Evolutionary conservation across 1,140 invertebrate species (phyloP), one percentile per base, ranked within the genome.

Genomic region (Drosophila ohnishii): DNA sequence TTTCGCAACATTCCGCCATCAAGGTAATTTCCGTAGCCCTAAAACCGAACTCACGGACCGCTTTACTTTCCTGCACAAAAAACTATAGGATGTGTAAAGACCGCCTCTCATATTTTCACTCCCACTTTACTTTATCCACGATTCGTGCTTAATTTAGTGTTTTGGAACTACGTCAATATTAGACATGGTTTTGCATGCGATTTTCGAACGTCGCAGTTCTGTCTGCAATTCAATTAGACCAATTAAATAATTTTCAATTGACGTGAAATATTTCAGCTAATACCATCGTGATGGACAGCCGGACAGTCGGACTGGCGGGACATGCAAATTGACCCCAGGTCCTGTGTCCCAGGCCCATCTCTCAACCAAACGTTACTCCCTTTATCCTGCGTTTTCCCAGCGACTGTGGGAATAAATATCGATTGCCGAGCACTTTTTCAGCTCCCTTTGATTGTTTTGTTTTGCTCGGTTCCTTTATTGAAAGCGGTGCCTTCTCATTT

Each of bases 201-300:
- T 61, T 75, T 40, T 34, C 37, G 22, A 75, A 58, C 62, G 47
- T 65, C 22, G 61, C 59, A 50, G 35, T 44, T 39, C 39, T 60
- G 56, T 48, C 69, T 76, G 74, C 62, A 76, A 76, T 67, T 76
- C 63, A 78, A 70, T 78, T 77, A 77, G 50, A 42, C 51, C 75
- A 78, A 78, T 78, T 78, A 77, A 78, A 78, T 78, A 59, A 35
- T 64, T 67, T 75, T 59, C 57, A 76, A 76, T 75, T 67, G 62
- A 55, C 35, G 53, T 35, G 56, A 45, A 58, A 35, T 58, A 25
- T 14, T 58, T 34, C 22, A 39, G 71, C n/a, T 37, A 37, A 13
- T 48, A n/a, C 45, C 39, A 65, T 75, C 32, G 55, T 32, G 22
- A 14, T 22, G 34, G 42, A 57, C 66, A 44, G 55, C 16, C 11